Conservation (phyloP, 2,888 invertebrate species). For the Spodoptera littoralis region DNA sequence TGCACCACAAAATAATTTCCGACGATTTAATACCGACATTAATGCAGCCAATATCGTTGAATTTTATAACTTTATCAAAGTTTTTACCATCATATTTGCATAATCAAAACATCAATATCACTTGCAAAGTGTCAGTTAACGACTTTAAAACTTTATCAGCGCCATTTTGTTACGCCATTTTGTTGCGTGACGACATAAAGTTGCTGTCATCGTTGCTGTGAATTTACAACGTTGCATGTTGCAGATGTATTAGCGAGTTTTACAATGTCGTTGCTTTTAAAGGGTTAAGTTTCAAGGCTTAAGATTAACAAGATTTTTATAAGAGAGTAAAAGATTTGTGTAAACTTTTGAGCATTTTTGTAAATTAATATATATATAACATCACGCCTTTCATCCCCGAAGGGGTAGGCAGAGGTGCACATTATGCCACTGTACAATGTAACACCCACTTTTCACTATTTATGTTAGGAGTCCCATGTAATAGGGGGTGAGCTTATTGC, state of each 20-base stretch:
- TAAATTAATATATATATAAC: too few relatives aligned
- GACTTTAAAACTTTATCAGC: slow-evolving; percentile 35
- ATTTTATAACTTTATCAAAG: slow-evolving; percentile 1
- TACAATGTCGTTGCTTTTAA: slow-evolving; percentile 29
- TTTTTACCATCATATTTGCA: slow-evolving; percentile 29
- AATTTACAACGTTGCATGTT: slow-evolving; percentile 51
- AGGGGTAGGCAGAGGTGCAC: too few relatives aligned
- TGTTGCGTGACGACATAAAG: slow-evolving; percentile 39
- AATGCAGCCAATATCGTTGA: neutral
- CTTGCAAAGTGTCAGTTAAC: slow-evolving; percentile 37
- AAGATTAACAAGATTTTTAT: slow-evolving; percentile 21
- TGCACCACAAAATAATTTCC: too few relatives aligned
- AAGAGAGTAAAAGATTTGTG: neutral
- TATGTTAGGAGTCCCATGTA: too few relatives aligned
- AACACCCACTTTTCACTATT: too few relatives aligned
- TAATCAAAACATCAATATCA: slow-evolving; percentile 38
- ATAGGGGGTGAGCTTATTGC: too few relatives aligned
- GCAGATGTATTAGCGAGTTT: slow-evolving; percentile 6
- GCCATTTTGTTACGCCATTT: slow-evolving; percentile 31
- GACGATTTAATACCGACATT: neutral
- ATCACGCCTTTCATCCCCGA: too few relatives aligned
- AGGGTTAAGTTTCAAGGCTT: slow-evolving; percentile 13
- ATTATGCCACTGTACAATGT: too few relatives aligned
- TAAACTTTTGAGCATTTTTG: too few relatives aligned
- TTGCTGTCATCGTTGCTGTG: slow-evolving; percentile 21